phyloP scores from a whole-genome alignment of 2,113 vertebrate species.

The Halcyon malimbica region DNA sequence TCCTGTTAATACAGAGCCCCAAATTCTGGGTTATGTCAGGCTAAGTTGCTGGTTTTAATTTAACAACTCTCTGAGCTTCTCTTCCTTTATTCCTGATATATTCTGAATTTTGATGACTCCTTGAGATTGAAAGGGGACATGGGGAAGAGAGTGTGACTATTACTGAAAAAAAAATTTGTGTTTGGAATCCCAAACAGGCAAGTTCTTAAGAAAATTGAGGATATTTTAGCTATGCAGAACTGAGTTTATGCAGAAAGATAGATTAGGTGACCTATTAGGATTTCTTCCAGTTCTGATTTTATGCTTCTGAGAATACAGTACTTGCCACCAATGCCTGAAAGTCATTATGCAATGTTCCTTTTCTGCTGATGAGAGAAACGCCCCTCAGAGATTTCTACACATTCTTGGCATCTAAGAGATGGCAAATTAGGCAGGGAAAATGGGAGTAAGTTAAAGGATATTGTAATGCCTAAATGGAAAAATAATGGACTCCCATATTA shows the following conservation, averaged over 20 bases:
- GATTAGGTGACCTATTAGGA: constrained; percentile 57
- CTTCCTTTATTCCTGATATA: background rate
- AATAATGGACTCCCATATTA: constrained; percentile 50
- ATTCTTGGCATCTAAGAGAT: constrained; percentile 45
- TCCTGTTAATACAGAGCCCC: background rate
- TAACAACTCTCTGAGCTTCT: background rate
- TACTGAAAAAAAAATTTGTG: background rate
- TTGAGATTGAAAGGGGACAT: background rate
- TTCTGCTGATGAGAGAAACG: constrained; percentile 49
- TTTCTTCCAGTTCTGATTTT: constrained; percentile 54
- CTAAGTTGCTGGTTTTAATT: background rate
- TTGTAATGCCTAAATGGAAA: constrained; percentile 56
- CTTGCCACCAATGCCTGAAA: constrained; percentile 61
- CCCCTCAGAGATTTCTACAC: constrained; percentile 42
- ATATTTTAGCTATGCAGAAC: constrained; percentile 15
- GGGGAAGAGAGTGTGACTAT: background rate
- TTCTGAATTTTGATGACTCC: background rate
- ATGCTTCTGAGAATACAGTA: constrained; percentile 61
- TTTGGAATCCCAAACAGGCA: constrained; percentile 32
- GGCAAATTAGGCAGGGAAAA: constrained; percentile 66
- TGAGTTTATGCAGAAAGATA: constrained; percentile 30
- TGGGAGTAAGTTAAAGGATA: constrained; percentile 57
- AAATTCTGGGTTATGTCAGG: background rate
- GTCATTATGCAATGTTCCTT: constrained; percentile 60
- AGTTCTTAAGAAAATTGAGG: background rate